Conservation (phyloP, 2,797 vertebrate genomes). For the Poecilia wingei region DNA sequence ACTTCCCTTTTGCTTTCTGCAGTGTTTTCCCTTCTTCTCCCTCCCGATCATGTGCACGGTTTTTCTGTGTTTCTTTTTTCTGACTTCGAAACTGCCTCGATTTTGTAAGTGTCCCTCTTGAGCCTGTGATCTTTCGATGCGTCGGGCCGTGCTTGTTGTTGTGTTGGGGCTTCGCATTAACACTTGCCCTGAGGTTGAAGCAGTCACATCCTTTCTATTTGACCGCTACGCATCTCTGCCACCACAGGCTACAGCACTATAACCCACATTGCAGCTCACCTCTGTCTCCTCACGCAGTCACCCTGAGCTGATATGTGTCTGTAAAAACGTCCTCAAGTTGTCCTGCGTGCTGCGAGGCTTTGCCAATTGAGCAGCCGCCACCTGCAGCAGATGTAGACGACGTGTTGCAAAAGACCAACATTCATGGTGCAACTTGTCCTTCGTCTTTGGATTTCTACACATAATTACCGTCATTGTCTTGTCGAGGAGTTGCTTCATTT, state of each 20-base stretch:
- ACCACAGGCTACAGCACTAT: neutral
- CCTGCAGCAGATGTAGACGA: slow-evolving; percentile 22
- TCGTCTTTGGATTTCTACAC: neutral
- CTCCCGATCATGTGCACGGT: neutral
- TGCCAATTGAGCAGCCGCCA: neutral
- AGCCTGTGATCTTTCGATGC: neutral
- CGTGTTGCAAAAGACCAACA: neutral
- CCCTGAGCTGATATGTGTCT: neutral
- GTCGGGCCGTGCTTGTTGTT: neutral
- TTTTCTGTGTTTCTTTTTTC: slow-evolving; percentile 10
- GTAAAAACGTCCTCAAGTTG: neutral
- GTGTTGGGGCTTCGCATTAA: neutral
- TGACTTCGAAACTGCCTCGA: neutral
- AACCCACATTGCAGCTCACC: neutral
- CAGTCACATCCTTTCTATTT: neutral
- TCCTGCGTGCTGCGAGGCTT: neutral
- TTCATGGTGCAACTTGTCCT: neutral
- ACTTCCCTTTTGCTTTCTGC: slow-evolving; percentile 67
- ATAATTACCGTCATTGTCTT: slow-evolving; percentile 6
- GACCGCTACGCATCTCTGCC: neutral
- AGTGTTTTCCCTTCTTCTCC: slow-evolving; percentile 21
- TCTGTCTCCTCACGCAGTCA: neutral
- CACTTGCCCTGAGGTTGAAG: neutral
- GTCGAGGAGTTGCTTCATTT: slow-evolving; percentile 16
- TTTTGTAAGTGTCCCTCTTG: slow-evolving; percentile 6